Percentiles rank a stretch among this genome's conserved stretches.
Conservation (phyloP, 2,888 invertebrate species). For the Mayetiola destructor region DNA sequence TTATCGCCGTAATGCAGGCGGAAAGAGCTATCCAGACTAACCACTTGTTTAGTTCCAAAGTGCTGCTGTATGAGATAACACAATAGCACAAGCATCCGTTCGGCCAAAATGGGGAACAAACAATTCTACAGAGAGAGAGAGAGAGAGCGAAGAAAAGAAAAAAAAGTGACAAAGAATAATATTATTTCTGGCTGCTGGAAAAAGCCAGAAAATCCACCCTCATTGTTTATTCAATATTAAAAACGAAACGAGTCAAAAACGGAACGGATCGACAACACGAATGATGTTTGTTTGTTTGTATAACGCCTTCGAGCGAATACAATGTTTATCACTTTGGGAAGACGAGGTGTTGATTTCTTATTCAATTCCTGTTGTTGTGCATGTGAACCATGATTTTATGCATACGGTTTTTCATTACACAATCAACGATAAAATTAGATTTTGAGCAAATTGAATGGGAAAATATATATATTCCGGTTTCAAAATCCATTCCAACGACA, state of each 20-base stretch:
- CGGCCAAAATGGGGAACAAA: too few relatives aligned
- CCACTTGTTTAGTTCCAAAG: too few relatives aligned
- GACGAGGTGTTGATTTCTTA: slow-evolving; percentile 10
- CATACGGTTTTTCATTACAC: too few relatives aligned
- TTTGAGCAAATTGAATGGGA: slow-evolving; percentile 4
- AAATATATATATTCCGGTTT: too few relatives aligned
- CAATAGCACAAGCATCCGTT: neutral
- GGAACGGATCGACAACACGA: too few relatives aligned
- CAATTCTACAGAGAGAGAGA: too few relatives aligned
- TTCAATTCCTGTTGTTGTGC: neutral
- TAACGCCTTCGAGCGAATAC: slow-evolving; percentile 9
- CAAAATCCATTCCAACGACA: too few relatives aligned
- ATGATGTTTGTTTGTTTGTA: slow-evolving; percentile 7
- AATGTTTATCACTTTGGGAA: slow-evolving; percentile 7
- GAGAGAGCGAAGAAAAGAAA: neutral
- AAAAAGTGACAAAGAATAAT: neutral
- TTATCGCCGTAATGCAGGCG: neutral
- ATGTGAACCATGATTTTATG: too few relatives aligned
- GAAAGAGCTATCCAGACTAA: too few relatives aligned
- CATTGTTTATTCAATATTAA: slow-evolving; percentile 12
- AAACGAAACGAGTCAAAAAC: slow-evolving; percentile 1
- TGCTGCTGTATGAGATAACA: neutral
- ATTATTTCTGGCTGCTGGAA: neutral
- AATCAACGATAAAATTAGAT: slow-evolving; percentile 9
- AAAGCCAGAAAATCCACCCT: neutral